A percentile compares a stretch with the other conserved stretches of the same genome.
phyloP scores from a whole-genome alignment of 2,888 invertebrate genomes.

The Brassicogethes aeneus region DNA sequence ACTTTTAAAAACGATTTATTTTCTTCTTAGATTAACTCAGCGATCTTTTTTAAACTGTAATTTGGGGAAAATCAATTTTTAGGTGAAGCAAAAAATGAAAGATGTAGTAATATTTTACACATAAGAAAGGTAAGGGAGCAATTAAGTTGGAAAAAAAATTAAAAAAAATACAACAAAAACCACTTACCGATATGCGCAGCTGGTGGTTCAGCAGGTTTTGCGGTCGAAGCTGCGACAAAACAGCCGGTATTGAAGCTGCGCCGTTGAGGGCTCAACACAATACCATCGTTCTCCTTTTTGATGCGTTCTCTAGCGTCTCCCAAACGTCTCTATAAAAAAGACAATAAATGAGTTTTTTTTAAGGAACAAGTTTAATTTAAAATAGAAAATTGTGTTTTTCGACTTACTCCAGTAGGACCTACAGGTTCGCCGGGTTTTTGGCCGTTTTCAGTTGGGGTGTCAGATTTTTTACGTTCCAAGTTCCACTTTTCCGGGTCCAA shows the following conservation, averaged over 20 bases:
- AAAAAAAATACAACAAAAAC: too few species aligned
- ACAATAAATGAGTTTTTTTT: not conserved
- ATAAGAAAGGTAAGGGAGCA: too few species aligned
- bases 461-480: constrained; percentile 48
- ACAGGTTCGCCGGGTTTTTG: constrained; percentile 46
- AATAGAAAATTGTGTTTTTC: constrained; percentile 1
- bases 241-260: constrained; percentile 82
- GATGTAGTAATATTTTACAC: too few species aligned
- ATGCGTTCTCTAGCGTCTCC: constrained; percentile 67
- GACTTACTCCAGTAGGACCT: constrained; percentile 33
- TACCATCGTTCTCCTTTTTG: constrained; percentile 74
- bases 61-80: too few species aligned
- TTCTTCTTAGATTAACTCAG: too few species aligned
- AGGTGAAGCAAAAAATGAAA: too few species aligned
- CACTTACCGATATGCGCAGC: not conserved
- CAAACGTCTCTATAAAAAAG: constrained; percentile 42
- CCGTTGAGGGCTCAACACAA: constrained; percentile 78
- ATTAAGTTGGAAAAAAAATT: too few species aligned
- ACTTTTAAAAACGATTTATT: too few species aligned
- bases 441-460: constrained; percentile 55
- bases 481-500: constrained; percentile 39
- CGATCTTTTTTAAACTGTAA: too few species aligned
- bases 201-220: too few species aligned
- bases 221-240: constrained; percentile 59
- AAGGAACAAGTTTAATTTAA: too few species aligned